Conservation (phyloP, 2,797 vertebrate genomes). For the Siniperca obscura region DNA sequence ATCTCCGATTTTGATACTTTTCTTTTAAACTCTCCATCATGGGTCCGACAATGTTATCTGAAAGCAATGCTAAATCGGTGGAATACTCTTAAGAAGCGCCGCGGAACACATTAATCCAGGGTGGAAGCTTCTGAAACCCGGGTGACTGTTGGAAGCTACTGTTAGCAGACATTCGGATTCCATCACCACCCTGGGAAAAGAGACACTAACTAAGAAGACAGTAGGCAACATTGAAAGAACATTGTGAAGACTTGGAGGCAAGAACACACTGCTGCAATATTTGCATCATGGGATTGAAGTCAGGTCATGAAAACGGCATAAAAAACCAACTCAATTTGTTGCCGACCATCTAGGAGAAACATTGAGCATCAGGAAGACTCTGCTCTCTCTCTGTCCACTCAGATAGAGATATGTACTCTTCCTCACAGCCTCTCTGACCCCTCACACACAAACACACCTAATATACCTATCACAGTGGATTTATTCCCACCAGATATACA, state of each 20-base stretch:
- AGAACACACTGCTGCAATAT: neutral
- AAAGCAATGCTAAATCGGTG: neutral
- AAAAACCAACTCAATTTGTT: conserved; percentile 35
- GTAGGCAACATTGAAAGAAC: neutral
- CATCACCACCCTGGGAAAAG: neutral
- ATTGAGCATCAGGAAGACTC: conserved; percentile 22
- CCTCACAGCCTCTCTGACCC: conserved; percentile 14
- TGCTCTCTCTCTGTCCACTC: neutral
- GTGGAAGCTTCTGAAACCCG: neutral
- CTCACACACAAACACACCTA: conserved; percentile 52
- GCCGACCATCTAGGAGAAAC: conserved; percentile 18
- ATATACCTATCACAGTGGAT: conserved; percentile 56
- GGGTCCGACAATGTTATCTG: too few species aligned
- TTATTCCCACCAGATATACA: conserved; percentile 51
- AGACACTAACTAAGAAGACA: neutral
- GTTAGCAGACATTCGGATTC: neutral
- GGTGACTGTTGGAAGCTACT: neutral
- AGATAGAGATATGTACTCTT: conserved; percentile 18
- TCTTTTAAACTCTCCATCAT: neutral
- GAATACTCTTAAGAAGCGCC: neutral
- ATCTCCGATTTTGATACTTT: neutral
- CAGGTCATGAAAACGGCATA: neutral
- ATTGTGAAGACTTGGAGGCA: neutral
- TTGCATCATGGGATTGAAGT: conserved; percentile 18
- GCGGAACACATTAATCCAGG: neutral